Conservation (phyloP, 2,113 vertebrate genomes). For the Protobothrops mucrosquamatus region DNA sequence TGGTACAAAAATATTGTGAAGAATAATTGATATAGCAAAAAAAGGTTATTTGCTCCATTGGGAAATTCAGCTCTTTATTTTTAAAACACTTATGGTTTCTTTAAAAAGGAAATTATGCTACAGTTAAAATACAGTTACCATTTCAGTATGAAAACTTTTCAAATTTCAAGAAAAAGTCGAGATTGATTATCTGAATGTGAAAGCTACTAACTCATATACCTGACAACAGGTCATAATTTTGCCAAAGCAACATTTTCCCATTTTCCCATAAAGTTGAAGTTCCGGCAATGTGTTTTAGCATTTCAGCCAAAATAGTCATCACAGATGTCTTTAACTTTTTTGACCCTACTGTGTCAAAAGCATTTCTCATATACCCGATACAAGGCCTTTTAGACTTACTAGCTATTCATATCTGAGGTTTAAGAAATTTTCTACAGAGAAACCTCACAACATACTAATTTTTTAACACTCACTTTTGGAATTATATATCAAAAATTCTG, state of each 20-base stretch:
- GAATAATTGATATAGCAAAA: slow-evolving; percentile 13
- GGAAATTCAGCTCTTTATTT: slow-evolving; percentile 19
- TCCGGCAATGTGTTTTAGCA: slow-evolving; percentile 64
- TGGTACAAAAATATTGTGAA: slow-evolving; percentile 23
- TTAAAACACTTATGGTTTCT: slow-evolving; percentile 10
- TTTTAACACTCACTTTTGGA: slow-evolving; percentile 62
- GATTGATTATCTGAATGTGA: slow-evolving; percentile 71
- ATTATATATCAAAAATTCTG: slow-evolving; percentile 52
- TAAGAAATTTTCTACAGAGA: slow-evolving; percentile 67
- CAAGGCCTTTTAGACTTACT: slow-evolving; percentile 61
- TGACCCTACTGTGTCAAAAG: slow-evolving; percentile 77
- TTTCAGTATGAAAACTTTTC: slow-evolving; percentile 64
- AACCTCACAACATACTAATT: slow-evolving; percentile 53
- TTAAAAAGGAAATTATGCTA: slow-evolving; percentile 43
- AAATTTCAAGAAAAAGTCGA: slow-evolving; percentile 61
- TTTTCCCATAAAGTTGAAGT: slow-evolving; percentile 68
- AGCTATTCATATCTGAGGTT: slow-evolving; percentile 66
- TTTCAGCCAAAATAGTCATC: slow-evolving; percentile 72
- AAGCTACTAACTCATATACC: slow-evolving; percentile 74
- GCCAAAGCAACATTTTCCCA: slow-evolving; percentile 67
- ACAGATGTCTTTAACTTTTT: slow-evolving; percentile 73
- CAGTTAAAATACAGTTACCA: slow-evolving; percentile 48
- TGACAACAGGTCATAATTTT: slow-evolving; percentile 79
- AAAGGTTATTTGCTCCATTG: slow-evolving; percentile 19
- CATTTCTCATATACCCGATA: slow-evolving; percentile 66